Conservation (phyloP, 2,113 vertebrate genomes). For the Shinisaurus crocodilurus region DNA sequence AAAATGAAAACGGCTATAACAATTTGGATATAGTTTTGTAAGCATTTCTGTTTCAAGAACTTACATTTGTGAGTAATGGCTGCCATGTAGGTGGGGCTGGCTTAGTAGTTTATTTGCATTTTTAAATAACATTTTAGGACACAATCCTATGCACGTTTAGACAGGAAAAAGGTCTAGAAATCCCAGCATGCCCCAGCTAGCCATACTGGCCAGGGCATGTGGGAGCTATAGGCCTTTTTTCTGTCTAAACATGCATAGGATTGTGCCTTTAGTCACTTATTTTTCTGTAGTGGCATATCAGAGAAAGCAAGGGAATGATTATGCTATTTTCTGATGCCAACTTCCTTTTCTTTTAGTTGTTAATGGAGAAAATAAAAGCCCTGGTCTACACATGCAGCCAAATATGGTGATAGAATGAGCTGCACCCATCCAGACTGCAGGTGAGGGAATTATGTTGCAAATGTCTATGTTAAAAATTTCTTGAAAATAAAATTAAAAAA, state of each 20-base stretch:
- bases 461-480: not conserved
- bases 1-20: not conserved
- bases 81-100: not conserved
- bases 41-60: not conserved
- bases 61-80: not conserved
- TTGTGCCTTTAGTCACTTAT: not conserved
- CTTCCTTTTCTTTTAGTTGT: not conserved
- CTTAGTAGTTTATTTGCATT: not conserved
- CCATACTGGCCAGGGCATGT: no score
- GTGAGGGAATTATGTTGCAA: not conserved
- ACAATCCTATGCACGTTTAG: no score
- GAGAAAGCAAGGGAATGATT: not conserved
- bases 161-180: no score
- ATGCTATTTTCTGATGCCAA: not conserved
- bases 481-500: not conserved
- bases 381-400: not conserved
- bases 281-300: not conserved
- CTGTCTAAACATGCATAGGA: no score
- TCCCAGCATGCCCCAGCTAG: no score
- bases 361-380: not conserved
- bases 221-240: no score
- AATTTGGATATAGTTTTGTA: fast-evolving
- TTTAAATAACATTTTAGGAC: not conserved
- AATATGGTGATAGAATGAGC: not conserved
- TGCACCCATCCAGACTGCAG: not conserved